Evolutionary conservation across 2,888 invertebrate species (phyloP).

Genomic region (Amiota minor): DNA sequence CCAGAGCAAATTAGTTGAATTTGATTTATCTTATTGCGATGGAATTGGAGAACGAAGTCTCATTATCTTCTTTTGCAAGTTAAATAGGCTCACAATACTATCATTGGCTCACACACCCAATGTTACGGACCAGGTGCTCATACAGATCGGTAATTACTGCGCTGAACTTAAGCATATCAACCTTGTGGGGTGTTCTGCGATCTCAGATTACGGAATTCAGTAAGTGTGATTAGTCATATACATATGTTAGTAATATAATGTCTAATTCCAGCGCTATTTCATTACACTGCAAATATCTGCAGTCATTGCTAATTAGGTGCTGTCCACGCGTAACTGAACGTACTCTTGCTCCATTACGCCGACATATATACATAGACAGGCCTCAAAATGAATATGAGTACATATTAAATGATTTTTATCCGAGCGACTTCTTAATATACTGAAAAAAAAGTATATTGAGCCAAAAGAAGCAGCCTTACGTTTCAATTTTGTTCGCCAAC

Average conservation of each 20-base stretch:
- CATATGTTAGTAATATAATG: constrained; percentile 10
- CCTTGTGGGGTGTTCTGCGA: constrained; percentile 78
- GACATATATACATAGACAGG: constrained; percentile 75
- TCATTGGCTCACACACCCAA: constrained; percentile 79
- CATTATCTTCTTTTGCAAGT: constrained; percentile 77
- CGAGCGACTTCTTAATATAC: constrained; percentile 68
- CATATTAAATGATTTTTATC: constrained; percentile 65
- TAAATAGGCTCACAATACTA: constrained; percentile 75
- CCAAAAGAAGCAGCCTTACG: no score
- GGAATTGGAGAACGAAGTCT: constrained; percentile 76
- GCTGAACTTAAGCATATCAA: constrained; percentile 77
- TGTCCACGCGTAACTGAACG: constrained; percentile 79
- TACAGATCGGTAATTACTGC: constrained; percentile 77
- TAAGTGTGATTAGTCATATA: constrained; percentile 74
- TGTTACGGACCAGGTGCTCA: constrained; percentile 77
- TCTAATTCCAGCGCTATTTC: constrained; percentile 76
- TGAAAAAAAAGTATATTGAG: no score
- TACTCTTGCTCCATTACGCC: constrained; percentile 76
- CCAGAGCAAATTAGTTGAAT: constrained; percentile 77
- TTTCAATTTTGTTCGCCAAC: no score
- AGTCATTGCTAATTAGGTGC: constrained; percentile 76
- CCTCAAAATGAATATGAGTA: constrained; percentile 56
- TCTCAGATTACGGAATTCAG: constrained; percentile 80
- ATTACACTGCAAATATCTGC: constrained; percentile 75
- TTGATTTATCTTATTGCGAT: constrained; percentile 78